Base-by-base conservation (phyloP, 2,888 invertebrate genomes). In the Drosophila yooni region DNA sequence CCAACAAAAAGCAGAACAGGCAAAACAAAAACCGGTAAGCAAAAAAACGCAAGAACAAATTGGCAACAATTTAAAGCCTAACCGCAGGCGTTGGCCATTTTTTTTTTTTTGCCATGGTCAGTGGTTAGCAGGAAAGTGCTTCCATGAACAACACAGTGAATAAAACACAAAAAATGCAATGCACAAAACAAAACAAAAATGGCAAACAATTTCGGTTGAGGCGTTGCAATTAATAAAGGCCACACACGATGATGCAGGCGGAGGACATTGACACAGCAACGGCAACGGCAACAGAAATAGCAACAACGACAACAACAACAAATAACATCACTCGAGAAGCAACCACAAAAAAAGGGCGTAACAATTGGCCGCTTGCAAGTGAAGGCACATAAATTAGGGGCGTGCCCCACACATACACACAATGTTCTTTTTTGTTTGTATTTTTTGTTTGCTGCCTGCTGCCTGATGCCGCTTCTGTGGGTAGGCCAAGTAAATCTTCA, bases 221-320 rank as follows among this genome's bases (percentile, higher is more conserved):
- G 89, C 87, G 88, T 88, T 85, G 85, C 87, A 89, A 87, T 87
- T 87, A 87, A 89, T 87, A 88, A 85, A 83, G 80, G 76, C 77
- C 89, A 76, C 82, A 80, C 75, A 76, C 79, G 67, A 57, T 69
- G 58, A 65, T 70, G 64, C 74, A 67, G 79, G 59, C 66, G 29
- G 51, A 76, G 86, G 74, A 74, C 86, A 88, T 81, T 86, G 80
- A 80, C 89, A 85, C 59, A 86, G 68, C 70, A 71, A 65, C 68
- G 63, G 54, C 57, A 62, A 64, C 60, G 59, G 56, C 38, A 57
- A 53, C 54, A 64, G 52, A 57, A 70, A 52, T 34, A 50, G 21
- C 18, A 61, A 53, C 36, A 61, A 7, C 38, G 52, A 0, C 38
- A 38, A 38, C n/a, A 52, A 31, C 52, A 62, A 59, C 70, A 63